Evolutionary conservation across 2,888 invertebrate species (phyloP), one percentile per base, ranked within the genome.

Genomic region (Adelphocoris suturalis): DNA sequence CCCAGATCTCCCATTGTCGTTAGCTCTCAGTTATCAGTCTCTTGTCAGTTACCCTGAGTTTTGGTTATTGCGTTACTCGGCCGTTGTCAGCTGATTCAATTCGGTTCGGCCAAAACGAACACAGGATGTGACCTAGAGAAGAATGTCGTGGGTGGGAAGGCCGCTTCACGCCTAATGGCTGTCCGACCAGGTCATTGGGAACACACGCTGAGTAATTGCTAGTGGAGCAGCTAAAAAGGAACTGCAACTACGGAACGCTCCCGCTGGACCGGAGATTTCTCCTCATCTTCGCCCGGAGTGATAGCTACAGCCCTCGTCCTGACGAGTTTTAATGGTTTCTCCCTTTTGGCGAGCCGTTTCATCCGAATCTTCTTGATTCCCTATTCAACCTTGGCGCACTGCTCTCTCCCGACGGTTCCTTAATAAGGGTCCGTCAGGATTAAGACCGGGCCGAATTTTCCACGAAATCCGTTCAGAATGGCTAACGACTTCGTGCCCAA

Each of bases 291-390:
- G 23, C 19, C 57, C 19, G 68, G 27, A 68, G 19, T 68, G 68
- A 68, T 68, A 68, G 57, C 57, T 57, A 7, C 57, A 23, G 68
- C 68, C 68, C 68, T 23, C 68, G 68, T 23, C 68, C 68, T 68
- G 68, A 68, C 68, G 68, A 19, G 68, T 68, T 68, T 68, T 68
- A 68, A 68, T 68, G 68, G 68, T 68, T 68, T 68, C 23, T 68
- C 68, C 23, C 68, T 68, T 68, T 68, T 23, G 68, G 23, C 68
- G 68, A 68, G 27, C 23, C 23, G 23, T 68, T 27, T 52, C 52
- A 37, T 37, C 57, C n/a, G 57, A 57, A n/a, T 57, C 57, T 57
- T 57, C 57, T 57, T 57, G 57, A 57, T 57, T 57, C 57, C n/a
- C 16, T 52, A 16, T 52, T 52, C 52, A 52, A 52, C 12, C 52